phyloP scores from a whole-genome alignment of 2,113 vertebrate genomes.

The Morone saxatilis region DNA sequence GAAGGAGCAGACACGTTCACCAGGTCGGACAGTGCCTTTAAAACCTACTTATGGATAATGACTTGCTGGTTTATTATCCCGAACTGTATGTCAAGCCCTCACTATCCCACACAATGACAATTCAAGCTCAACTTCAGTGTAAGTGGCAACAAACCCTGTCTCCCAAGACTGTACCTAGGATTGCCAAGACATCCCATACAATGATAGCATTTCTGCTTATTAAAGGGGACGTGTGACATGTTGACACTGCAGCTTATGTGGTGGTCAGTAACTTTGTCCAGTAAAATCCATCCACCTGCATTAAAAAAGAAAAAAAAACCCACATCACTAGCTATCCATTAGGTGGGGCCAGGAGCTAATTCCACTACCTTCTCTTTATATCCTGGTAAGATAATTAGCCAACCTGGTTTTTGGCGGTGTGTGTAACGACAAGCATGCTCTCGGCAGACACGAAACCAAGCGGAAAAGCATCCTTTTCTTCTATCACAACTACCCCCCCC shows the following conservation, averaged over 20 bases:
- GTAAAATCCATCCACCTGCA: slow-evolving; percentile 6
- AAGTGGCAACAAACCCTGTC: neutral
- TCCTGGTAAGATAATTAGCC: neutral
- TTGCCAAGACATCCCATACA: neutral
- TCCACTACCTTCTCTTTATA: neutral
- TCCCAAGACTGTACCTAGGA: neutral
- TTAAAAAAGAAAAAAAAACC: neutral
- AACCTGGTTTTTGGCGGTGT: no score
- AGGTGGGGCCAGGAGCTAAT: slow-evolving; percentile 5
- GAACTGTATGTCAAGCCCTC: neutral
- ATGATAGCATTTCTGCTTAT: neutral
- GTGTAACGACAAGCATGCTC: neutral
- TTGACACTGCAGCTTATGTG: neutral
- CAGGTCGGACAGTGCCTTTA: neutral
- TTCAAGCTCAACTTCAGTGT: neutral
- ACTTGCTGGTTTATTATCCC: neutral
- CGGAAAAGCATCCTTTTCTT: neutral
- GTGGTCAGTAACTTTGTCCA: neutral
- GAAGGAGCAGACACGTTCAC: slow-evolving; percentile 19
- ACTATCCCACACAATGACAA: neutral
- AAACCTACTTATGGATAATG: neutral
- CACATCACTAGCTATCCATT: neutral
- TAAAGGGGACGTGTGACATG: no score
- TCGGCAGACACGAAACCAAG: neutral
- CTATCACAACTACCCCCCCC: neutral